phyloP scores from a whole-genome alignment of 2,888 invertebrate genomes.

The Meliscaeva auricollis region DNA sequence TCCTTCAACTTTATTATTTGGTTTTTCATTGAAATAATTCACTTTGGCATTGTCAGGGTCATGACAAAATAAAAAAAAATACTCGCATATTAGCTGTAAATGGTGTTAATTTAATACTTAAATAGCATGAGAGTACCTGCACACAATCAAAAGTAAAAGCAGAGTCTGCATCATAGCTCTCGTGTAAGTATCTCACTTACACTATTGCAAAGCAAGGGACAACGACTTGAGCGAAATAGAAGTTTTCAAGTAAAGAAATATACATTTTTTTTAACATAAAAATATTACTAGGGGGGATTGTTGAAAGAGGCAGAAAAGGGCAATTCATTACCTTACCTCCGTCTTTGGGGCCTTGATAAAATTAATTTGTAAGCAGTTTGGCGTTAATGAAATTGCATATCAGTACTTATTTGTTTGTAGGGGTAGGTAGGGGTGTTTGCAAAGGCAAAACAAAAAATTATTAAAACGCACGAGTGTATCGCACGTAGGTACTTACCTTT shows the following conservation, averaged over 20 bases:
- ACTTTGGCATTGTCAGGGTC: constrained; percentile 69
- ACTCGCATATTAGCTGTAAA: constrained; percentile 40
- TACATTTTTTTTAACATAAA: constrained; percentile 19
- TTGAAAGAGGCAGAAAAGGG: too few relatives aligned
- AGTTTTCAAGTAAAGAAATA: constrained; percentile 28
- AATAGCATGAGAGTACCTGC: constrained; percentile 20
- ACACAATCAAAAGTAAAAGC: constrained; percentile 53
- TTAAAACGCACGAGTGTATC: too few relatives aligned
- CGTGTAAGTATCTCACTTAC: constrained; percentile 38
- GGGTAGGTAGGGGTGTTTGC: too few relatives aligned
- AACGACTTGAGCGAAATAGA: constrained; percentile 1
- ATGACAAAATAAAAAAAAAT: constrained; percentile 63
- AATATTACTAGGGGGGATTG: constrained; percentile 44
- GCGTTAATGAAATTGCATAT: too few relatives aligned
- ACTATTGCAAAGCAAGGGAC: constrained; percentile 16
- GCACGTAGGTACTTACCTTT: too few relatives aligned
- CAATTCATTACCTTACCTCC: too few relatives aligned
- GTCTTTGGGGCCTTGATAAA: too few relatives aligned
- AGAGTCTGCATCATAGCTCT: constrained; percentile 3
- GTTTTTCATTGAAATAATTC: constrained; percentile 21
- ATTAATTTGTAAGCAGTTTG: too few relatives aligned
- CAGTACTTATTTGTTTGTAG: too few relatives aligned
- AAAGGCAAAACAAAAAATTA: too few relatives aligned
- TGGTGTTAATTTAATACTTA: constrained; percentile 54
- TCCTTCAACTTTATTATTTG: constrained; percentile 19